These are phyloP conservation scores for Isaurus tuberculatus DNA, from an alignment of 92 coral and sea anemone genomes.

Conservation along the genomic window DNA sequence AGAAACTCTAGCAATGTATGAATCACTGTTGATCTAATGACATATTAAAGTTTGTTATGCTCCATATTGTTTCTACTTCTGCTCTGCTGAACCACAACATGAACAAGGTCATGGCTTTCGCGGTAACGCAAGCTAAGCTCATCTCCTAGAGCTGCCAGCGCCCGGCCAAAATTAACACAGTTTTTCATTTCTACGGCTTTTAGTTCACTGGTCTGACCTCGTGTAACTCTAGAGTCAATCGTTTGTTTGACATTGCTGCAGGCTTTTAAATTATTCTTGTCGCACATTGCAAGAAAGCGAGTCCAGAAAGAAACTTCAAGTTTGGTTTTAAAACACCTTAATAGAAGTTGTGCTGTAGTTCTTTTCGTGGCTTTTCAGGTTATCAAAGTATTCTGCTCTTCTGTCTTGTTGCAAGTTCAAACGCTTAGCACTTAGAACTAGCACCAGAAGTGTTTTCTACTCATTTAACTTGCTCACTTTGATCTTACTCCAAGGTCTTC, in stretches of 20 bases:
- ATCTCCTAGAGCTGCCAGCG: conserved; percentile 30
- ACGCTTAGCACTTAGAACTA: background rate
- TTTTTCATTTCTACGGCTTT: background rate
- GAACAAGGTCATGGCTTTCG: background rate
- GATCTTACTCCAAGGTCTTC: background rate
- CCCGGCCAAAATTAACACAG: conserved; percentile 22
- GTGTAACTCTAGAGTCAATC: background rate
- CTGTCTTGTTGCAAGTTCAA: conserved; percentile 25
- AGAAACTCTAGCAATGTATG: background rate
- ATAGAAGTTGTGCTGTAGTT: too few relatives aligned
- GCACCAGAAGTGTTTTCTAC: background rate
- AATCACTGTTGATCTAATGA: background rate
- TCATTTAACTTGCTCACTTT: conserved; percentile 1
- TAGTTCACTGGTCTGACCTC: conserved; percentile 6
- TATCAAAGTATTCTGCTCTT: conserved; percentile 33
- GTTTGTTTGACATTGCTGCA: background rate
- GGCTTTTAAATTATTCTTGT: background rate
- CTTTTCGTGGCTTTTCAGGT: conserved; percentile 25
- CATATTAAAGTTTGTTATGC: background rate
- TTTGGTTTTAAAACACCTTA: too few relatives aligned
- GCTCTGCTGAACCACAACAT: background rate
- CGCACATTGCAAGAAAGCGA: conserved; percentile 24
- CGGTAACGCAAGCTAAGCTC: conserved; percentile 27
- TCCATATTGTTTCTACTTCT: background rate
- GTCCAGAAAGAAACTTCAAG: background rate